Percentiles rank a stretch among this genome's conserved stretches.
Evolutionary conservation across 2,797 vertebrate species (phyloP).

Genomic region (Takifugu rubripes): DNA sequence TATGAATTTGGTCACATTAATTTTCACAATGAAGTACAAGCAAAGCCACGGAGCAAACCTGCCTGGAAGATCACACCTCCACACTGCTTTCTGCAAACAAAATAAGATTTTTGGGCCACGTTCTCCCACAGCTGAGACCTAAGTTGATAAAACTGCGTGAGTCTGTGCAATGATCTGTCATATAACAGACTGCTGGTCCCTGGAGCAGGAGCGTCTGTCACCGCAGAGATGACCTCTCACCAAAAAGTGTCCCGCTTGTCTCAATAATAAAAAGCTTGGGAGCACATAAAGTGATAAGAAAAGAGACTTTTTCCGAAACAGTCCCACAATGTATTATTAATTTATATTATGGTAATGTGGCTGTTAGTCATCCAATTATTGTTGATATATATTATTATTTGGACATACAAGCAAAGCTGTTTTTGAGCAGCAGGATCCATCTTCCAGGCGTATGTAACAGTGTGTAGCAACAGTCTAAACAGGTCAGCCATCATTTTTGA

Average conservation of each 20-base stretch:
- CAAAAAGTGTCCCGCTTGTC: conserved; percentile 26
- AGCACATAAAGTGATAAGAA: conserved; percentile 1
- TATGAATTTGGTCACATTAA: too few species aligned
- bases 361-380: too few species aligned
- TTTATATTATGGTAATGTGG: too few species aligned
- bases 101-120: background rate
- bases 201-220: conserved; percentile 38
- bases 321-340: background rate
- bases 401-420: too few species aligned
- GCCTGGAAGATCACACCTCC: too few species aligned
- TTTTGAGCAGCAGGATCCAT: background rate
- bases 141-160: background rate
- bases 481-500: conserved; percentile 16
- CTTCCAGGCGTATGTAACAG: conserved; percentile 4
- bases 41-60: too few species aligned
- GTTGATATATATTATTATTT: too few species aligned
- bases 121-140: too few species aligned
- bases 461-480: conserved; percentile 8
- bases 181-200: conserved; percentile 22
- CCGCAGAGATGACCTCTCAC: conserved; percentile 48
- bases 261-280: conserved; percentile 1
- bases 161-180: conserved; percentile 13
- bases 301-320: background rate
- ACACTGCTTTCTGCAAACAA: background rate
- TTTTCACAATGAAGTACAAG: too few species aligned